Evolutionary conservation across 2,888 invertebrate genomes (phyloP).

Genomic region (Ceraclea dissimilis): DNA sequence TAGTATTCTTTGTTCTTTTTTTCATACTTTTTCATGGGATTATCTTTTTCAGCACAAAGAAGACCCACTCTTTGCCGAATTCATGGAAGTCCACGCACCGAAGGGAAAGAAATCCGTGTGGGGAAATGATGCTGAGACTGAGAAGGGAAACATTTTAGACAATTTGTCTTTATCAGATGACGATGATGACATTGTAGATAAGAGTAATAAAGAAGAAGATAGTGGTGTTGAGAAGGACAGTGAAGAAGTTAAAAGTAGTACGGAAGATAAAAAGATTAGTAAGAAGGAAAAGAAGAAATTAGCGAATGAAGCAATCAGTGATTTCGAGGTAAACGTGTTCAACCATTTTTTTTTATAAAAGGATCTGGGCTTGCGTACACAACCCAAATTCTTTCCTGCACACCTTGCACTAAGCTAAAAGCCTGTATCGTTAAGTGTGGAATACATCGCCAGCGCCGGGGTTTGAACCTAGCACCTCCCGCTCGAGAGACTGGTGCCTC

Average conservation of each 20-base stretch:
- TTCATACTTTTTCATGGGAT: neutral
- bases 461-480: too few relatives aligned
- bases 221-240: constrained; percentile 29
- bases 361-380: too few relatives aligned
- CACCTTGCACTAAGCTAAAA: too few relatives aligned
- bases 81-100: constrained; percentile 74
- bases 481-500: too few relatives aligned
- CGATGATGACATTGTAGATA: constrained; percentile 37
- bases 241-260: constrained; percentile 28
- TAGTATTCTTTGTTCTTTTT: too few relatives aligned
- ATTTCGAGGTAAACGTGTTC: constrained; percentile 53
- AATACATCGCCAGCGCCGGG: too few relatives aligned
- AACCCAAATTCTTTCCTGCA: too few relatives aligned
- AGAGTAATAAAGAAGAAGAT: constrained; percentile 35
- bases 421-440: too few relatives aligned
- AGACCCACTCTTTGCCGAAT: constrained; percentile 85
- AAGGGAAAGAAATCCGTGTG: constrained; percentile 41
- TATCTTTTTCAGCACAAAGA: constrained; percentile 57
- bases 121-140: constrained; percentile 45
- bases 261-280: constrained; percentile 24
- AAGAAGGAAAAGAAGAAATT: constrained; percentile 43
- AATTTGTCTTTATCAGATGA: constrained; percentile 37
- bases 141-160: constrained; percentile 24
- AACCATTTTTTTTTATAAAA: neutral
- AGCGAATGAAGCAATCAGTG: constrained; percentile 67